These are phyloP conservation scores for Eudasyphora cyanicolor DNA, from an alignment of 2,888 invertebrate genomes.

Conservation along the genomic window DNA sequence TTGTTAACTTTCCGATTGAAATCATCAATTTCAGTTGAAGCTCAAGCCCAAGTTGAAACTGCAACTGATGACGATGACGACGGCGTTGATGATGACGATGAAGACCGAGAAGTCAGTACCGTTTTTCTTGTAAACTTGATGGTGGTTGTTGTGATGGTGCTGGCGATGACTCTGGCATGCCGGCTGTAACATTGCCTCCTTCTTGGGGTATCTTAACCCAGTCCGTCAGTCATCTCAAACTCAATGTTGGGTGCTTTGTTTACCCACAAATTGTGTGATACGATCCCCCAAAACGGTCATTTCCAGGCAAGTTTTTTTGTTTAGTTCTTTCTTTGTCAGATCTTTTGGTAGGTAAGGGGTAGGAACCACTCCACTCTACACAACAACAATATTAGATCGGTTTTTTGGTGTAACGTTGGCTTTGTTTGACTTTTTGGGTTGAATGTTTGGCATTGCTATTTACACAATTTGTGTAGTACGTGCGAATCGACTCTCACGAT, in stretches of 20 bases:
- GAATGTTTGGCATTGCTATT: constrained; percentile 43
- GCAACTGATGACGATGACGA: neutral
- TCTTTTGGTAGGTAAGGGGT: too few species aligned
- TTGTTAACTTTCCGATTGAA: constrained; percentile 63
- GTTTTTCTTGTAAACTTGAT: neutral
- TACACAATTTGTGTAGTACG: constrained; percentile 36
- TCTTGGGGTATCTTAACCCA: neutral
- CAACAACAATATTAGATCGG: constrained; percentile 38
- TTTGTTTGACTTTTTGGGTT: constrained; percentile 13
- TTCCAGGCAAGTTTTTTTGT: neutral
- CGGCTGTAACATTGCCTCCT: neutral
- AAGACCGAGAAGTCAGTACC: constrained; percentile 23
- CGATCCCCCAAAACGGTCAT: neutral
- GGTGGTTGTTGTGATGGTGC: neutral
- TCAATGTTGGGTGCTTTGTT: neutral
- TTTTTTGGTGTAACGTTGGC: constrained; percentile 21
- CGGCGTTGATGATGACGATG: neutral
- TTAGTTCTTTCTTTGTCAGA: neutral
- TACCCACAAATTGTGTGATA: neutral
- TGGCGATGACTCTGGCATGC: neutral
- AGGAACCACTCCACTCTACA: too few species aligned
- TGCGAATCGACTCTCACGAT: constrained; percentile 58
- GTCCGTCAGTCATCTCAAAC: constrained; percentile 4
- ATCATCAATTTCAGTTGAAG: constrained; percentile 53
- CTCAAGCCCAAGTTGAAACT: neutral